Conservation (phyloP, 2,113 vertebrate genomes). For the Campylomormyrus numenius region DNA sequence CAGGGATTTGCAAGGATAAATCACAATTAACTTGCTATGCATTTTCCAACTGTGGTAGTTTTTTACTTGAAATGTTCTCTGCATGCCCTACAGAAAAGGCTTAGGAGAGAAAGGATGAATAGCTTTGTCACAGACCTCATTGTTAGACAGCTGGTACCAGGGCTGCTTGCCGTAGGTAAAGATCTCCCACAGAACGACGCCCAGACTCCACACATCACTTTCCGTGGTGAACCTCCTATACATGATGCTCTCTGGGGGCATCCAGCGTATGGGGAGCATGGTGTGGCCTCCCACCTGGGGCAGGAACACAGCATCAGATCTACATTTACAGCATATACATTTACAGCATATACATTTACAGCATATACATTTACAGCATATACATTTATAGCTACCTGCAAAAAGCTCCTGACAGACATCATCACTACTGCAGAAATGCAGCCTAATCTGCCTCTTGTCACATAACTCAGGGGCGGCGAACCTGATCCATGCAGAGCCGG, state of each 20-base stretch:
- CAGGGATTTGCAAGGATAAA: background rate
- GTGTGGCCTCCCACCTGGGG: slow-evolving; percentile 91
- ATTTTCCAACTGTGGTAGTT: background rate
- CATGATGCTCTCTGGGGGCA: slow-evolving; percentile 99
- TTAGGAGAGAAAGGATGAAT: background rate
- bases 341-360: background rate
- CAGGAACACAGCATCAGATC: background rate
- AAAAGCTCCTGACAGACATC: background rate
- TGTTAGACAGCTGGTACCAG: slow-evolving; percentile 99
- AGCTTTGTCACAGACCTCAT: slow-evolving; percentile 67
- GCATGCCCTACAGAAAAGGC: background rate
- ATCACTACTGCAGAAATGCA: background rate
- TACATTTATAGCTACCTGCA: background rate
- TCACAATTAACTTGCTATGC: background rate
- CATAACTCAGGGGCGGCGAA: background rate
- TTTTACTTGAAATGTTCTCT: background rate
- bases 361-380: background rate
- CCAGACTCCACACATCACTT: slow-evolving; percentile 97
- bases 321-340: background rate
- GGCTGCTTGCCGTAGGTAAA: slow-evolving; percentile 99
- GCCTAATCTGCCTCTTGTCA: background rate
- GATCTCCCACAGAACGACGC: slow-evolving; percentile 97
- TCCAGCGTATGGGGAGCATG: slow-evolving; percentile 98
- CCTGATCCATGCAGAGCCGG: too few relatives aligned
- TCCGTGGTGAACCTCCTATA: slow-evolving; percentile 97